Percentiles rank a stretch among this genome's conserved stretches.
These are phyloP conservation scores for Albula glossodonta DNA, from an alignment of 2,113 vertebrate species.

Conservation along the genomic window DNA sequence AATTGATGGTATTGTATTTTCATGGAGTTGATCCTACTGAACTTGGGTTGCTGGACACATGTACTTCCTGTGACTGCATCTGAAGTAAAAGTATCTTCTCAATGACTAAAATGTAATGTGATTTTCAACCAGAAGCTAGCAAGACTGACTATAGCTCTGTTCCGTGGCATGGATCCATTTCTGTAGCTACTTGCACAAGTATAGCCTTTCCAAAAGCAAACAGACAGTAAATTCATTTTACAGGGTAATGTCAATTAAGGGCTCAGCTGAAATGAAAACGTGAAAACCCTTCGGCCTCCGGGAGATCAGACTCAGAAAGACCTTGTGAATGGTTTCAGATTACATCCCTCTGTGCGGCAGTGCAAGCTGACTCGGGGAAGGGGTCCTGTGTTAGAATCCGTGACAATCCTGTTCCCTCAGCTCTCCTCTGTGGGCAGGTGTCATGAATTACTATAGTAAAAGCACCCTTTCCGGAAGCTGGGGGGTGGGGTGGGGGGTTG, in stretches of 20 bases:
- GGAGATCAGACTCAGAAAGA: neutral
- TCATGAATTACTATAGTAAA: constrained; percentile 10
- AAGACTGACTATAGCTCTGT: too few relatives aligned
- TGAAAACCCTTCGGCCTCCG: neutral
- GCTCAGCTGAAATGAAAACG: neutral
- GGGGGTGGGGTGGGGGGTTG: constrained; percentile 11
- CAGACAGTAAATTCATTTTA: neutral
- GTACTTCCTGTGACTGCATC: too few relatives aligned
- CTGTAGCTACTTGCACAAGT: neutral
- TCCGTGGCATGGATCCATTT: neutral
- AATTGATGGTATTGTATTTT: too few relatives aligned
- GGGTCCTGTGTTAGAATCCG: neutral
- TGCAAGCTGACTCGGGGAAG: neutral
- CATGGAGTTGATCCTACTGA: too few relatives aligned
- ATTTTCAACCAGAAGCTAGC: too few relatives aligned
- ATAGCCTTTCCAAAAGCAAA: neutral
- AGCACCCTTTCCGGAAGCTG: constrained; percentile 7
- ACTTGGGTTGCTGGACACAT: too few relatives aligned
- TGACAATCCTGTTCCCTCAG: neutral
- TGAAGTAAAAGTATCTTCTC: too few relatives aligned
- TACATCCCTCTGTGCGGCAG: neutral
- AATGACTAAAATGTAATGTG: too few relatives aligned
- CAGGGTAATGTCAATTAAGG: too few relatives aligned
- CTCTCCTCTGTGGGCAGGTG: neutral
- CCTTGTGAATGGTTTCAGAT: neutral